Percentiles rank a stretch among this genome's conserved stretches.
These are phyloP conservation scores for Lepidocyrtinus sp. DNA, from an alignment of 2,888 invertebrate genomes.

Conservation along the genomic window DNA sequence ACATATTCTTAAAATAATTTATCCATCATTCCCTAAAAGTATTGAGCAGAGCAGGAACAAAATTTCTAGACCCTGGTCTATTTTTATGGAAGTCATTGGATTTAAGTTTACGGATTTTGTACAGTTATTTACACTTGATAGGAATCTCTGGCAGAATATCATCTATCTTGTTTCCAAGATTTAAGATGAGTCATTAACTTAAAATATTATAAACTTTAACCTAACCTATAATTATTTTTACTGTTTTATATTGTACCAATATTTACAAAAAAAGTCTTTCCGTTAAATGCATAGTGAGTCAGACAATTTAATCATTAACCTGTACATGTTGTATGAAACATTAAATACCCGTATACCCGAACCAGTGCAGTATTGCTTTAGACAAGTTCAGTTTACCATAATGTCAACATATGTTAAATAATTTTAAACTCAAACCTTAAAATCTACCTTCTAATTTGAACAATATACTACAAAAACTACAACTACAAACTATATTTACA, in stretches of 20 bases:
- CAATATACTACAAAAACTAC: not conserved
- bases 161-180: not conserved
- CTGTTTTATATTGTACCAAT: too few species aligned
- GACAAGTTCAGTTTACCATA: not conserved
- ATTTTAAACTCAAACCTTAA: too few species aligned
- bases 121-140: constrained; percentile 1
- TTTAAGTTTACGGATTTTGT: too few species aligned
- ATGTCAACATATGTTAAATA: not conserved
- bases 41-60: not conserved
- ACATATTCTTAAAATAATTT: not conserved
- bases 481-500: constrained; percentile 12
- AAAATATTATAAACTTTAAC: too few species aligned
- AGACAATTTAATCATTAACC: too few species aligned
- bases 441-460: not conserved
- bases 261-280: too few species aligned
- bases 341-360: constrained; percentile 64
- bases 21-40: not conserved
- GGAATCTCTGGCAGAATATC: not conserved
- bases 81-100: too few species aligned
- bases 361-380: constrained; percentile 28
- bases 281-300: too few species aligned
- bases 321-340: constrained; percentile 46
- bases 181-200: too few species aligned
- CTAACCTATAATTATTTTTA: too few species aligned
- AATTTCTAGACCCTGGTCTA: too few species aligned